Evolutionary conservation across 2,113 vertebrate species (phyloP).

Genomic region (Vombatus ursinus): DNA sequence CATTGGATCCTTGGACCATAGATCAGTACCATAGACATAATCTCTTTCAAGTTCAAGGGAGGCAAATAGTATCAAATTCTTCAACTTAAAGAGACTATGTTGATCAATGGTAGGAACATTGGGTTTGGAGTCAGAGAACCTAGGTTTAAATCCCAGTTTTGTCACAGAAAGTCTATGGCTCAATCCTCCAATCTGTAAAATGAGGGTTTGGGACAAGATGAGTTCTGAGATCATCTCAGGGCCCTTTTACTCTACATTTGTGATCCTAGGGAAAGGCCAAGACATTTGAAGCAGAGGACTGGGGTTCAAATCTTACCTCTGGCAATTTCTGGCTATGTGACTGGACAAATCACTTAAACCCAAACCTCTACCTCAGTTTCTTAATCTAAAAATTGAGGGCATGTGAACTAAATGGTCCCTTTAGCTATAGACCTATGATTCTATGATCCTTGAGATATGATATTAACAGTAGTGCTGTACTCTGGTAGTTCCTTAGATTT

Average conservation of each 20-base stretch:
- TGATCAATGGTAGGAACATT: not conserved
- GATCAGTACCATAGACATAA: not conserved
- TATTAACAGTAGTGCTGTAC: not conserved
- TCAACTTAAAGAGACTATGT: not conserved
- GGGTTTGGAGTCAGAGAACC: not conserved
- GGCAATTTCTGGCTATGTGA: not conserved
- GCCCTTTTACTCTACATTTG: not conserved
- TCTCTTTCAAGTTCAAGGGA: not conserved
- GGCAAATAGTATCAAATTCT: not conserved
- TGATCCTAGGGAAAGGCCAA: not conserved
- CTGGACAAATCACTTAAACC: not conserved
- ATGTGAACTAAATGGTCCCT: not conserved
- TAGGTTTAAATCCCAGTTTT: not conserved
- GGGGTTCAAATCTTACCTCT: not conserved
- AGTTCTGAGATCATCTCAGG: not conserved
- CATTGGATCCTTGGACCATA: not conserved
- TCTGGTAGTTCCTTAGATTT: not conserved
- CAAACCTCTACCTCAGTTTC: too few species aligned
- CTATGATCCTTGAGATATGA: not conserved
- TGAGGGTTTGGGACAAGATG: not conserved
- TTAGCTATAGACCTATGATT: not conserved
- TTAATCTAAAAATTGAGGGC: not conserved
- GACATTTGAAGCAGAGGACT: too few species aligned
- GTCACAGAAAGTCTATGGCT: not conserved
- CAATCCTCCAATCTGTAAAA: not conserved